A percentile compares a stretch with the other conserved stretches of the same genome.
phyloP scores from a whole-genome alignment of 2,797 vertebrate species.

The Clarias laeviceps region DNA sequence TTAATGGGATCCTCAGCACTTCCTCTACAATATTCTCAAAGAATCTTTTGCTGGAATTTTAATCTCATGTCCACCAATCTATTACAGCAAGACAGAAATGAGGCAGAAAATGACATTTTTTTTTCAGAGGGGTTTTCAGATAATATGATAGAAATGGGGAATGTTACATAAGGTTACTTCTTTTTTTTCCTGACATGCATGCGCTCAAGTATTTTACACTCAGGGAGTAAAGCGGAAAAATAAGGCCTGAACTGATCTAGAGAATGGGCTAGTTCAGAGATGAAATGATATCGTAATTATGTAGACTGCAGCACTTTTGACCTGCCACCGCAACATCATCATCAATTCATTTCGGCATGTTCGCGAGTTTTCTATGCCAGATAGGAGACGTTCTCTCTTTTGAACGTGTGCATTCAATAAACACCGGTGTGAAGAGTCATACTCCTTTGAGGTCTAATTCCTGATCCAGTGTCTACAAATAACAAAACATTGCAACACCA shows the following conservation, averaged over 20 bases:
- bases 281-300: constrained; percentile 42
- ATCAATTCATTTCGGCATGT: constrained; percentile 26
- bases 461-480: constrained; percentile 32
- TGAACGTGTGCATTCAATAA: neutral
- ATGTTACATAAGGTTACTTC: constrained; percentile 41
- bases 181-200: constrained; percentile 26
- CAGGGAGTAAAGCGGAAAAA: constrained; percentile 32
- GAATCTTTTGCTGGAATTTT: constrained; percentile 48
- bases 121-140: constrained; percentile 38
- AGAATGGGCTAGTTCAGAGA: constrained; percentile 18
- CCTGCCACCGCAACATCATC: neutral
- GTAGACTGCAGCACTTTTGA: constrained; percentile 34
- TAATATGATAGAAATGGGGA: constrained; percentile 45
- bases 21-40: constrained; percentile 48
- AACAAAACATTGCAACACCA: constrained; percentile 61
- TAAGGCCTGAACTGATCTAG: constrained; percentile 30
- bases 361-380: constrained; percentile 22
- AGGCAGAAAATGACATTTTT: constrained; percentile 39
- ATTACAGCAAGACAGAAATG: constrained; percentile 45
- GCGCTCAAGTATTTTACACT: constrained; percentile 39
- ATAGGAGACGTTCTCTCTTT: constrained; percentile 19
- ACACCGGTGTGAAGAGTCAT: constrained; percentile 34
- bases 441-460: constrained; percentile 42
- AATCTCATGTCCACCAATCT: constrained; percentile 43
- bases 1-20: constrained; percentile 75